Base-by-base conservation (phyloP, 2,888 invertebrate species). In the Myathropa florea region DNA sequence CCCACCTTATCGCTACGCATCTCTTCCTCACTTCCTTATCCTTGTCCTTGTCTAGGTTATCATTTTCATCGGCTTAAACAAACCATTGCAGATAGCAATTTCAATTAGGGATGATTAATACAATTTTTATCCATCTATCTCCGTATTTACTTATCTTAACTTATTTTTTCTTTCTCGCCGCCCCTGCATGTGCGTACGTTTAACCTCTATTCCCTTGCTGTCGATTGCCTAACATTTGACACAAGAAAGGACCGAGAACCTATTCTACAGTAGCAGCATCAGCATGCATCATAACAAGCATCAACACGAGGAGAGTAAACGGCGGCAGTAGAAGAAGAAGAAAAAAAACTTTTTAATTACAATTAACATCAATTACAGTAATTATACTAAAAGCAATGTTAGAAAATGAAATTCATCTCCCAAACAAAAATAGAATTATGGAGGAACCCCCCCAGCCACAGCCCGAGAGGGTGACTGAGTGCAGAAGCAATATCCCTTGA, bases 331-430 rank as follows among this genome's bases (percentile, higher is more conserved):
- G 67, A 18, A 24, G 24, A 36, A 0, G 33, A 10, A 39, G 59
- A 67, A 63, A 70, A 78, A 82, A 70, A 78, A 83, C 78, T 83
- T 86, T 86, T 86, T 86, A 86, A 86, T 86, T 86, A 86, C 73
- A 78, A 86, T 86, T 83, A 83, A 79, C 86, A 83, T 86, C 86
- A 86, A 86, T 86, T 83, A 86, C 70, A 67, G 78, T 86, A 86
- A 86, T 86, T 86, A 83, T 61, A 83, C 83, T 83, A 83, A 83
- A 75, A 86, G 78, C 78, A 75, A 83, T 78, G 79, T 83, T 75
- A 67, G 73, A 75, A 77, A 83, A 86, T 86, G 83, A 79, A 86
- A 86, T 86, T 86, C 83, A 75, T 83, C 75, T 86, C 61, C 30
- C 53, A 79, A 86, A 79, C 57, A 75, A 75, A 78, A 78, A 75